Base-by-base conservation (phyloP, 2,797 vertebrate species). In the Phalanger gymnotis region DNA sequence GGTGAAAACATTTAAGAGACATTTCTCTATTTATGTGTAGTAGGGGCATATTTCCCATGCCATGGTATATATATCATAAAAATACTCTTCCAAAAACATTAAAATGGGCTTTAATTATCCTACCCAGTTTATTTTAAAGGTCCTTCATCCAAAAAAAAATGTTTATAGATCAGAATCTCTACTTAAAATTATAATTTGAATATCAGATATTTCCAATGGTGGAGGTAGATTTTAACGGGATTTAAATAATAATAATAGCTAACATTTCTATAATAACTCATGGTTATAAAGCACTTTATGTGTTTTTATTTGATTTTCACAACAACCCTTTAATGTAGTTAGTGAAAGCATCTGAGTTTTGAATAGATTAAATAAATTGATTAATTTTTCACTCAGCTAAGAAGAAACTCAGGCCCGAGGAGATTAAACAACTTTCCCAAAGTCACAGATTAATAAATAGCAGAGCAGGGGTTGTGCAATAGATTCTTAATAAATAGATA, bases 51-150 rank as follows among this genome's bases (percentile, higher is more conserved):
- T 93, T 87, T 7, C 19, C 10, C 34, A 61, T 87, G 87, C 1
- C 0, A 54, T 3, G 6, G 19, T 30, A 22, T 4, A 0, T 87
- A 22, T 10, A 27, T 14, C n/a, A 1, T 54, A 96, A 95, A 53
- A 96, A 93, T 34, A 54, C 1, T 92, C 93, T 94, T 96, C 51
- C 61, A 92, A 95, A 53, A 96, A 16, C 89, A 91, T 3, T 31
- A 95, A 98, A 11, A 81, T 0, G 55, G 1, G 1, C 90, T 96
- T 96, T 40, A 93, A 53, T 94, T 94, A 57, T 11, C 54, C 9
- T 47, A n/a, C 19, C 96, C 58, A 31, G 66, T 90, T 95, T 56
- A 81, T 56, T 96, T 95, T 95, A 97, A 96, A 13, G 57, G 31
- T 40, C 94, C 53, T 92, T 55, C 0, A 61, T 55, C 7, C 58